phyloP scores from a whole-genome alignment of 2,797 vertebrate genomes.

The Euphonia xanthogaster region DNA sequence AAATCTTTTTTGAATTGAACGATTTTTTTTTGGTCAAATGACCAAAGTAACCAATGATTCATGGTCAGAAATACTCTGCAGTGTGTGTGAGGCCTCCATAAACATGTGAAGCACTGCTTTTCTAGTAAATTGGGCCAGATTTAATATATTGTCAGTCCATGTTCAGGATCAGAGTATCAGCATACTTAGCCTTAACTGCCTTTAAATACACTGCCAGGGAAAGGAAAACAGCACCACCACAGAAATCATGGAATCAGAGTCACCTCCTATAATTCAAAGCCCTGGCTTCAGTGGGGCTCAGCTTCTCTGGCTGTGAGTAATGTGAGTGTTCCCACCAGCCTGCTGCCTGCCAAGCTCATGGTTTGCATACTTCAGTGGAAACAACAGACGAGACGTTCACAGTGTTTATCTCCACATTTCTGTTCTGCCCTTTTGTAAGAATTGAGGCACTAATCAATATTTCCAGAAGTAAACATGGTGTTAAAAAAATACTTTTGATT shows the following conservation, averaged over 20 bases:
- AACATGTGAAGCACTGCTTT: neutral
- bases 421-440: neutral
- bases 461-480: neutral
- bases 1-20: neutral
- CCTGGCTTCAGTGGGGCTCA: neutral
- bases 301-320: neutral
- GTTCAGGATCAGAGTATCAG: neutral
- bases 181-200: neutral
- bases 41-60: neutral
- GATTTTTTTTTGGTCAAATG: neutral
- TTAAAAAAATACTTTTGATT: neutral
- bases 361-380: neutral
- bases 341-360: neutral
- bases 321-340: neutral
- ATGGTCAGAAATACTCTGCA: neutral
- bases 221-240: neutral
- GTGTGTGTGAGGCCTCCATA: neutral
- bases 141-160: neutral
- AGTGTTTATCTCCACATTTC: neutral
- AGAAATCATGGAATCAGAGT: neutral
- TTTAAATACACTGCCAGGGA: neutral
- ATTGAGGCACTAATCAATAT: neutral
- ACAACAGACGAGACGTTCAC: neutral
- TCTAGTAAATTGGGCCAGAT: neutral
- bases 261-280: neutral